Evolutionary conservation across 2,888 invertebrate species (phyloP).

Genomic region (Diabrotica balteata): DNA sequence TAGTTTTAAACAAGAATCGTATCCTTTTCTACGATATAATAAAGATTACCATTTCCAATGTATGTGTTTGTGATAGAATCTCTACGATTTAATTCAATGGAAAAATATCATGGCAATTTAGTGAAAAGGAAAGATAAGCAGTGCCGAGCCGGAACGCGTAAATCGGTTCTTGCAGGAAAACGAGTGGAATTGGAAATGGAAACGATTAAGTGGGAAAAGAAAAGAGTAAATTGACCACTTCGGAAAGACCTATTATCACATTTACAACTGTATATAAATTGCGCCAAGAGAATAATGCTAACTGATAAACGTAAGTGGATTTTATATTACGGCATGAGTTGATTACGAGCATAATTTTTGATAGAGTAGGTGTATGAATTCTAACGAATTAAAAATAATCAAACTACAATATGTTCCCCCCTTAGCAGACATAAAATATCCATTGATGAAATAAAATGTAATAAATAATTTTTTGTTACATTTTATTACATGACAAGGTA

Average conservation of each 20-base stretch:
- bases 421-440: too few species aligned
- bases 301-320: conserved; percentile 5
- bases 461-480: too few species aligned
- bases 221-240: conserved; percentile 54
- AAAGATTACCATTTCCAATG: conserved; percentile 22
- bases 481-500: too few species aligned
- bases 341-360: too few species aligned
- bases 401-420: too few species aligned
- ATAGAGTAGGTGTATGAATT: too few species aligned
- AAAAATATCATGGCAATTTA: conserved; percentile 49
- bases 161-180: conserved; percentile 57
- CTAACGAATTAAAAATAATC: too few species aligned
- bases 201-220: conserved; percentile 55
- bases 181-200: conserved; percentile 58
- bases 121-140: conserved; percentile 45
- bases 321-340: too few species aligned
- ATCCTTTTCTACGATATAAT: not conserved
- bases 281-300: conserved; percentile 5
- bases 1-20: not conserved
- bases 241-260: conserved; percentile 48
- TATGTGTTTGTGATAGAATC: conserved; percentile 10
- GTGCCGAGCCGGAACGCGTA: conserved; percentile 48
- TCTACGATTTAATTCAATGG: conserved; percentile 20
- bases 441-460: too few species aligned
- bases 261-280: conserved; percentile 40